These are phyloP conservation scores for Chaetophractus vellerosus DNA, from an alignment of 2,797 vertebrate species.

Conservation along the genomic window DNA sequence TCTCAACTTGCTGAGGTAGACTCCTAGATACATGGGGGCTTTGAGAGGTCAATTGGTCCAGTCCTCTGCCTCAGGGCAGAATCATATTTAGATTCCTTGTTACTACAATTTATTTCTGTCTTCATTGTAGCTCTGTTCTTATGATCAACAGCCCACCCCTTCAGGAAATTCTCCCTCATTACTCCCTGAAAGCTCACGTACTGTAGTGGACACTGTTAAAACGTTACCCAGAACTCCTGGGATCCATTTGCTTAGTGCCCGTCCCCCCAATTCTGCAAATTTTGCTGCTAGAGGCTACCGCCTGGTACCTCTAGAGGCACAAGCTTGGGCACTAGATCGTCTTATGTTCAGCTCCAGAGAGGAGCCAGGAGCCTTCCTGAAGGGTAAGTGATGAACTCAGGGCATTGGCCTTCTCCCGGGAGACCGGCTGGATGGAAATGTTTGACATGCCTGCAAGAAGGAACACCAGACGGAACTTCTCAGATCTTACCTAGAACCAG, in stretches of 20 bases:
- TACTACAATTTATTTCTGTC: not conserved
- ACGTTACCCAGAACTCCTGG: not conserved
- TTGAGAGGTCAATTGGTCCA: not conserved
- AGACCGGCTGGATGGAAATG: not conserved
- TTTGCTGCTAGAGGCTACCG: not conserved
- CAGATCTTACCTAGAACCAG: accelerated
- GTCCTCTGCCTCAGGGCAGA: not conserved
- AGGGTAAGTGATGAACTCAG: not conserved
- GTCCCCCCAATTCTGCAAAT: not conserved
- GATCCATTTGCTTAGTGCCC: not conserved
- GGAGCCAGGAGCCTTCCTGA: not conserved
- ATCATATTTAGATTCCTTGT: accelerated
- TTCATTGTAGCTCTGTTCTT: not conserved
- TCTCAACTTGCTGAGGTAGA: not conserved
- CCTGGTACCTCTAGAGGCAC: accelerated
- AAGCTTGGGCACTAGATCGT: too few relatives aligned
- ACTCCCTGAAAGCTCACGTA: not conserved
- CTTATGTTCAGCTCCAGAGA: not conserved
- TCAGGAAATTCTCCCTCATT: not conserved
- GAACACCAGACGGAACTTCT: not conserved
- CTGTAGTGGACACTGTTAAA: not conserved
- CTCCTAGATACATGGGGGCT: not conserved
- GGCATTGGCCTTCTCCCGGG: not conserved
- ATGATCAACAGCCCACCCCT: not conserved
- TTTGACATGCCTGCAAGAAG: accelerated